A percentile compares a stretch with the other conserved stretches of the same genome.
Evolutionary conservation across 1,140 invertebrate species (phyloP).

Genomic region (Thaumatotibia leucotreta): DNA sequence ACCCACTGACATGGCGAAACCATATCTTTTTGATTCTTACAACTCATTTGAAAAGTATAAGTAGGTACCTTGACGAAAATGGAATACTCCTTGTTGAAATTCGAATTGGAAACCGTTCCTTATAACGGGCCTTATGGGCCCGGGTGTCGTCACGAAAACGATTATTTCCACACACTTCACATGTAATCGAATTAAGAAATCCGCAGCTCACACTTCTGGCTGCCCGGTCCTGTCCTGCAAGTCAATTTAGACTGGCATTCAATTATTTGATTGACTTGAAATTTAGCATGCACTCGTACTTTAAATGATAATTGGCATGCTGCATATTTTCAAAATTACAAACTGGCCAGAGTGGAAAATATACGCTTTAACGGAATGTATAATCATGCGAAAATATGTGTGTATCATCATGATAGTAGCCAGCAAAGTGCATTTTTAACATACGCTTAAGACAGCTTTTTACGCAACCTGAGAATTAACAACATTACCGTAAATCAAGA

Average conservation of each 20-base stretch:
- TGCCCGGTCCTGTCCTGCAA: background rate
- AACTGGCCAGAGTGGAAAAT: background rate
- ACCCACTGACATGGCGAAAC: too few species aligned
- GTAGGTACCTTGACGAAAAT: background rate
- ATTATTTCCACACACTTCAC: background rate
- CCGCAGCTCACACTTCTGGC: background rate
- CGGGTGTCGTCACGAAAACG: background rate
- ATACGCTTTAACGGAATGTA: background rate
- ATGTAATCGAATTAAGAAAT: background rate
- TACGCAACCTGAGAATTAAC: slow-evolving; percentile 25
- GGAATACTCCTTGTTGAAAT: background rate
- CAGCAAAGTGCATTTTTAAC: background rate
- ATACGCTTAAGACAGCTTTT: slow-evolving; percentile 15
- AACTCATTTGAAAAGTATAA: background rate
- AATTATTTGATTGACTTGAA: background rate
- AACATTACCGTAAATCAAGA: slow-evolving; percentile 32
- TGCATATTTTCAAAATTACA: background rate
- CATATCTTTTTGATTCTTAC: too few species aligned
- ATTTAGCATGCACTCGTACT: background rate
- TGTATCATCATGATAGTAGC: background rate
- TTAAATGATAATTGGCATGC: background rate
- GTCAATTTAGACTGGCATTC: background rate
- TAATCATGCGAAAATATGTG: background rate
- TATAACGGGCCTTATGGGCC: background rate
- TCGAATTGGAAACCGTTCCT: background rate